phyloP scores from a whole-genome alignment of 2,888 invertebrate genomes.

The Syritta pipiens region DNA sequence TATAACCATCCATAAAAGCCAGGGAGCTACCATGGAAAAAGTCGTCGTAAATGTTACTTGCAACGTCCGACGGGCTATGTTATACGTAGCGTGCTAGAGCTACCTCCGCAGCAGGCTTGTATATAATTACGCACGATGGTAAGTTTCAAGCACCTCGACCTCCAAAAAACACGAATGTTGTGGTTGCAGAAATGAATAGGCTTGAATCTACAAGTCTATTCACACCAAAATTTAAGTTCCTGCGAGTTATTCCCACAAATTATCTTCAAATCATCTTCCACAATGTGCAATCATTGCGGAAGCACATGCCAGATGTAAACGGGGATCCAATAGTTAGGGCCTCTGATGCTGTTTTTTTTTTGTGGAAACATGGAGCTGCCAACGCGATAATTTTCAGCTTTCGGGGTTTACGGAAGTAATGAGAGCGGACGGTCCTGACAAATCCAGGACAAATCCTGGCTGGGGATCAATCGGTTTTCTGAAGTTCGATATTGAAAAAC shows the following conservation, averaged over 20 bases:
- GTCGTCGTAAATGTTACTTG: not conserved
- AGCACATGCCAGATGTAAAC: not conserved
- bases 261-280: not conserved
- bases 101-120: not conserved
- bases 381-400: too few species aligned
- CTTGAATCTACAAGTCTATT: too few species aligned
- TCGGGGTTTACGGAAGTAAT: too few species aligned
- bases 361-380: too few species aligned
- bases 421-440: not conserved
- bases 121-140: not conserved
- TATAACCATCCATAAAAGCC: not conserved
- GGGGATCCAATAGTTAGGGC: not conserved
- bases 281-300: not conserved
- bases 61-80: not conserved
- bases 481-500: too few species aligned
- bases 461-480: not conserved
- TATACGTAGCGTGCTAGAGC: not conserved
- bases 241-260: not conserved
- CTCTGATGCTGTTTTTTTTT: too few species aligned
- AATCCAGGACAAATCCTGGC: not conserved
- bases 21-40: not conserved
- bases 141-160: not conserved
- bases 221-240: too few species aligned
- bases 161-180: too few species aligned
- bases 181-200: too few species aligned